Evolutionary conservation across 2,797 vertebrate species (phyloP), one percentile per base, ranked within the genome.

Genomic region (Rousettus madagascariensis): DNA sequence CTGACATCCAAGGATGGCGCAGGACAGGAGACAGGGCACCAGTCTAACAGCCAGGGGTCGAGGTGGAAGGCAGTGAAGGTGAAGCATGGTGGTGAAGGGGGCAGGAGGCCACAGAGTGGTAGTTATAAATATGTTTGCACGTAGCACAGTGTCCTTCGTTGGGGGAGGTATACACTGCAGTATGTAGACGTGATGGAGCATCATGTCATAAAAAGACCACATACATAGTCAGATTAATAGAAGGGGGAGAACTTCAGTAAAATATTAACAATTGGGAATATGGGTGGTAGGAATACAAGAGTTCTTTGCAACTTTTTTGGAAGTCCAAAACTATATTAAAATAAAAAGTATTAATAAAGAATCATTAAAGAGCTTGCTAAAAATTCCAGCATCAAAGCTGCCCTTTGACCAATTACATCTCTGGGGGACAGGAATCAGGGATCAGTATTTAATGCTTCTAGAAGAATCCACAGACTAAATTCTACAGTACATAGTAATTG

Each of bases 231-330:
- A 38, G 11, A 69, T 15, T 49, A 63, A 61, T 2, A 36, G 8
- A 51, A 66, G 22, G 4, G 13, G 12, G 22, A 46, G 28, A 59
- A 92, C 55, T 55, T 86, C 51, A 86, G 15, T 15, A 74, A 90
- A 78, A 57, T 84, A 36, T 86, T 78, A 94, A 86, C 26, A 65
- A 55, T 2, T 65, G 43, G 24, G 16, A 85, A 63, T 55, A 66
- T 82, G n/a, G 24, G 36, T 41, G 24, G 61, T 5, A n/a, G 24
- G 22, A 68, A 20, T 51, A 19, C 13, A 33, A 78, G 8, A 86
- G 15, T n/a, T 77, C 87, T 63, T 75, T 36, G 36, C n/a, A 75
- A 79, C 28, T 53, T 74, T 86, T 91, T 16, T 86, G 74, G 57
- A 57, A 16, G 59, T 33, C 15, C 8, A 79, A 49, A 43, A 71